These are phyloP conservation scores for Phylloscopus collybita DNA, from an alignment of 2,797 vertebrate species.

Conservation along the genomic window DNA sequence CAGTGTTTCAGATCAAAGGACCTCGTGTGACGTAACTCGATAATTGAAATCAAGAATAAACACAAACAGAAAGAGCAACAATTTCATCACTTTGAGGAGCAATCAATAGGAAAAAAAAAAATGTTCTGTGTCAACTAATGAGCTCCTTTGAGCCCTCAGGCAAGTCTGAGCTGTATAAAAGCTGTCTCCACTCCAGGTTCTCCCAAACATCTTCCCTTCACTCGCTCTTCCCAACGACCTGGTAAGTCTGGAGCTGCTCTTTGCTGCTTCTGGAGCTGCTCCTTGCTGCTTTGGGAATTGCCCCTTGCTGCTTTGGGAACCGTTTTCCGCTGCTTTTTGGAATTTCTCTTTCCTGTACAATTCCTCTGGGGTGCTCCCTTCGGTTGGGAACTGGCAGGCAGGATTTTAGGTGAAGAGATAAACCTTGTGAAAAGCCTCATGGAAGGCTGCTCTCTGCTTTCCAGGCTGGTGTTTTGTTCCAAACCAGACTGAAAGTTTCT, in stretches of 20 bases:
- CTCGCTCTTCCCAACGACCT: not conserved
- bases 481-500: not conserved
- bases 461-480: not conserved
- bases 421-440: not conserved
- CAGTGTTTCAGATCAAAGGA: not conserved
- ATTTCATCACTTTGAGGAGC: conserved; percentile 15
- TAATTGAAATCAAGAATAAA: not conserved
- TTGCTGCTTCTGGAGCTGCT: not conserved
- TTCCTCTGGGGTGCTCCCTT: not conserved
- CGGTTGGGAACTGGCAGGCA: too few relatives aligned
- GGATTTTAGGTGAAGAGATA: not conserved
- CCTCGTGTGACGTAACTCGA: accelerated
- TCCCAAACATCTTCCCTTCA: not conserved
- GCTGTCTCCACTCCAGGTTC: not conserved
- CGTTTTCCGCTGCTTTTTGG: not conserved
- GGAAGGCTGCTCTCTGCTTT: not conserved
- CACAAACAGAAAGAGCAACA: not conserved
- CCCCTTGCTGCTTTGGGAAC: not conserved
- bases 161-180: conserved; percentile 35
- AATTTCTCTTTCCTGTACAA: accelerated
- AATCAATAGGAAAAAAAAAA: conserved; percentile 20
- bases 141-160: not conserved
- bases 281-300: not conserved
- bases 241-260: conserved; percentile 14
- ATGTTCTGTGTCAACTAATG: not conserved